A percentile compares a stretch with the other conserved stretches of the same genome.
phyloP scores from a whole-genome alignment of 2,113 vertebrate species.

The Thryonomys swinderianus region DNA sequence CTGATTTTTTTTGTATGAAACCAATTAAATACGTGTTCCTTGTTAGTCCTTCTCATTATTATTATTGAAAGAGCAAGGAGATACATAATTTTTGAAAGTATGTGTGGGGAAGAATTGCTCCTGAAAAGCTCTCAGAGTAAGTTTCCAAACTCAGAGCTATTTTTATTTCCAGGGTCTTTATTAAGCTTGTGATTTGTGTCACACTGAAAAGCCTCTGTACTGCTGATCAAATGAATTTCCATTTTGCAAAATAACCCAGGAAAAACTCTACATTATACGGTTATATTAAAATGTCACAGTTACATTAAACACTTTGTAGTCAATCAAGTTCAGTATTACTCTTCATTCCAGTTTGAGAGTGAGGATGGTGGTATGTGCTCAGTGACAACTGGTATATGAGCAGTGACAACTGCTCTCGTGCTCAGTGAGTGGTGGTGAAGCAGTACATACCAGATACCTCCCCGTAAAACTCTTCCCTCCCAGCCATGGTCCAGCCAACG shows the following conservation, averaged over 20 bases:
- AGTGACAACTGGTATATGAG: background rate
- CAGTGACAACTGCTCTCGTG: background rate
- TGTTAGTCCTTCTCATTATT: background rate
- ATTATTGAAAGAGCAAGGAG: background rate
- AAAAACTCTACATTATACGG: background rate
- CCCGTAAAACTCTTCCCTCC: background rate
- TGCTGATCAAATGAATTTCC: background rate
- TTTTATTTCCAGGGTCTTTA: background rate
- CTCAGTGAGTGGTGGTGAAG: background rate
- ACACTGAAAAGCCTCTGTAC: background rate
- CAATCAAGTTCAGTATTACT: background rate
- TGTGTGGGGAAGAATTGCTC: background rate
- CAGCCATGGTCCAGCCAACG: background rate
- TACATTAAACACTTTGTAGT: background rate
- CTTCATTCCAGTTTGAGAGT: background rate
- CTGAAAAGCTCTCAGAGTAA: background rate
- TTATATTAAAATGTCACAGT: conserved; percentile 8
- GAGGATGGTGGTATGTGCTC: background rate
- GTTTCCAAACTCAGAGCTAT: conserved; percentile 22
- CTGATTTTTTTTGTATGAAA: background rate
- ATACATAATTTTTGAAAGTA: background rate
- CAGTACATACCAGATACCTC: too few relatives aligned
- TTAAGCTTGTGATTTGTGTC: background rate
- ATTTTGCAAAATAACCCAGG: conserved; percentile 21
- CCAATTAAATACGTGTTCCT: background rate